These are phyloP conservation scores for Horisme vitalbata DNA, from an alignment of 2,888 invertebrate genomes.

Conservation along the genomic window DNA sequence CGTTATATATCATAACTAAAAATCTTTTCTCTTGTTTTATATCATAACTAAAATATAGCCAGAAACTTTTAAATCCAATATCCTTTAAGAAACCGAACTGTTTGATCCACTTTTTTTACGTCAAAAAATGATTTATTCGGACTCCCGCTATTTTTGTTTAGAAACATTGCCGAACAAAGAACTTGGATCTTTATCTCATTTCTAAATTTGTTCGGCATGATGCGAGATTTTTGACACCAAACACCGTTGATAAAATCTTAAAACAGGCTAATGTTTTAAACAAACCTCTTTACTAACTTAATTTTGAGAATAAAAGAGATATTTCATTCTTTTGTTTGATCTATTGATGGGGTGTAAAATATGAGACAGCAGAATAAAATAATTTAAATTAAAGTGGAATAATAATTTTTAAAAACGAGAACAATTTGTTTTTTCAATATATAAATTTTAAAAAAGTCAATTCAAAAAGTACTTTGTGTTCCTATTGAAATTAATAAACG, in stretches of 20 bases:
- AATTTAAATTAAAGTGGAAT: background rate
- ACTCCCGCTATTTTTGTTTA: slow-evolving; percentile 81
- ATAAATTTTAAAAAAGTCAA: too few relatives aligned
- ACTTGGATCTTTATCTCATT: slow-evolving; percentile 65
- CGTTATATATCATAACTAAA: too few relatives aligned
- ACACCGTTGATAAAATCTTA: slow-evolving; percentile 76
- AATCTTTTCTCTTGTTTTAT: too few relatives aligned
- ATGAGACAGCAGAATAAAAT: slow-evolving; percentile 13
- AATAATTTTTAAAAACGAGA: too few relatives aligned
- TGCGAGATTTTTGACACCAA: slow-evolving; percentile 82
- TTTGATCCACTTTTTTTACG: slow-evolving; percentile 26
- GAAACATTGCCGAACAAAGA: slow-evolving; percentile 72
- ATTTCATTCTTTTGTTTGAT: slow-evolving; percentile 60
- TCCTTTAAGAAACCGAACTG: slow-evolving; percentile 20
- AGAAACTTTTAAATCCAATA: too few relatives aligned
- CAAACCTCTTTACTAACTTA: slow-evolving; percentile 82
- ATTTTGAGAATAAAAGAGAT: slow-evolving; percentile 77
- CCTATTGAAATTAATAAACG: too few relatives aligned
- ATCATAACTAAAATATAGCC: too few relatives aligned
- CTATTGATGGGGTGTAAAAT: slow-evolving; percentile 47
- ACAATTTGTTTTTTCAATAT: too few relatives aligned
- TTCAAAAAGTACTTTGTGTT: too few relatives aligned
- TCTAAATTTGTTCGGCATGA: slow-evolving; percentile 78
- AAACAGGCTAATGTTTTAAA: slow-evolving; percentile 80
- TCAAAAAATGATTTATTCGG: slow-evolving; percentile 69